Percentiles rank a stretch among this genome's conserved stretches.
Evolutionary conservation across 2,113 vertebrate species (phyloP).

Genomic region (Uria lomvia): DNA sequence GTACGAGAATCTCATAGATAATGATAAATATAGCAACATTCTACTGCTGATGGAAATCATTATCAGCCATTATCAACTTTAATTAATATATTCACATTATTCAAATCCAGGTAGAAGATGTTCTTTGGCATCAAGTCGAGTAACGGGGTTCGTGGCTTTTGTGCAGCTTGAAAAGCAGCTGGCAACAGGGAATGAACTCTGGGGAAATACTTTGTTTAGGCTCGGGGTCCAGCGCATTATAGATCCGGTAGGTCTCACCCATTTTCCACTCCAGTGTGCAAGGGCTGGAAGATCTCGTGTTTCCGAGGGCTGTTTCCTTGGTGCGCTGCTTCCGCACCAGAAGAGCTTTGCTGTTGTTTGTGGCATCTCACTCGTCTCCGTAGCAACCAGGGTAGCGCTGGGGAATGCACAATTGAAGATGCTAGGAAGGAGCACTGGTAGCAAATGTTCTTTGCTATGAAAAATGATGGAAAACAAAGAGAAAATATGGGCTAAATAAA

Average conservation of each 20-base stretch:
- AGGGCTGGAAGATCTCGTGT: background rate
- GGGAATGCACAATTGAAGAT: background rate
- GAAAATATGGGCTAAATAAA: conserved; percentile 46
- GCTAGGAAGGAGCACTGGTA: background rate
- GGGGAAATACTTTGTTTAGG: background rate
- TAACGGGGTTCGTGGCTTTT: background rate
- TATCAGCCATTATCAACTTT: conserved; percentile 55
- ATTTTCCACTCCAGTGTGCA: background rate
- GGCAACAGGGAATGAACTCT: background rate
- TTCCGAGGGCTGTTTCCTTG: background rate
- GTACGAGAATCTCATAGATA: background rate
- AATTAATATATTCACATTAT: conserved; percentile 64
- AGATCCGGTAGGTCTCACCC: background rate
- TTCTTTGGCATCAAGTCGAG: conserved; percentile 31
- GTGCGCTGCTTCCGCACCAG: background rate
- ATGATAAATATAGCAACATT: conserved; percentile 41
- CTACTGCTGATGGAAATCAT: conserved; percentile 48
- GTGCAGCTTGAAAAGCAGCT: background rate
- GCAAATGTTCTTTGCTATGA: conserved; percentile 36
- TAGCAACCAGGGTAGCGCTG: background rate
- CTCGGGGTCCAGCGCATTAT: background rate
- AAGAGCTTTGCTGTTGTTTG: conserved; percentile 11
- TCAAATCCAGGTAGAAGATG: conserved; percentile 64
- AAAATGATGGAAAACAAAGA: conserved; percentile 55
- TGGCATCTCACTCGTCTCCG: conserved; percentile 18